A percentile compares a stretch with the other conserved stretches of the same genome.
Conservation (phyloP, 2,113 vertebrate genomes). For the Centrocercus urophasianus region DNA sequence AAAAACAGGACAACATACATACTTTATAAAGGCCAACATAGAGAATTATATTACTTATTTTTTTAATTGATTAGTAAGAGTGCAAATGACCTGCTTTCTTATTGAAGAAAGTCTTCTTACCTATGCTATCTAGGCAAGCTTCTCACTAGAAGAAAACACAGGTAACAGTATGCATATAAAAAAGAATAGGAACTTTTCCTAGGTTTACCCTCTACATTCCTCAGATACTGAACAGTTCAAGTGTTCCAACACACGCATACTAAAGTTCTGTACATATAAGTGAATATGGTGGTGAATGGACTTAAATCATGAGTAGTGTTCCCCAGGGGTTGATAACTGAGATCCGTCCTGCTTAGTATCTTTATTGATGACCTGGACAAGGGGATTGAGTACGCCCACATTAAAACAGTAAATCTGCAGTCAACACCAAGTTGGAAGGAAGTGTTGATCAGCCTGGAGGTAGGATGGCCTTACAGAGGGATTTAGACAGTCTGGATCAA, state of each 20-base stretch:
- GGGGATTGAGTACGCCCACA: too few relatives aligned
- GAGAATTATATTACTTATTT: not conserved
- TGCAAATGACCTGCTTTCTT: not conserved
- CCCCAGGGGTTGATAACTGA: too few relatives aligned
- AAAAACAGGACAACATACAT: not conserved
- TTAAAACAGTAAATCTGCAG: too few relatives aligned
- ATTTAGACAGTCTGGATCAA: too few relatives aligned
- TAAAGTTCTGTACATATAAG: too few relatives aligned
- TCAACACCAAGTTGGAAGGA: too few relatives aligned
- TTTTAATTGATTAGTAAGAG: not conserved
- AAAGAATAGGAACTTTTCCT: not conserved
- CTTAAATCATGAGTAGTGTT: too few relatives aligned
- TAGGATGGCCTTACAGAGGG: too few relatives aligned
- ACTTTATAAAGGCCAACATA: not conserved
- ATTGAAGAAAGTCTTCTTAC: not conserved
- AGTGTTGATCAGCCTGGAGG: too few relatives aligned
- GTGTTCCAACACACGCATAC: not conserved
- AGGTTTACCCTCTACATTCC: not conserved
- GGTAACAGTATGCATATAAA: fast-evolving
- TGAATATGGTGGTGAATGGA: too few relatives aligned
- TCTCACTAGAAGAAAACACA: not conserved
- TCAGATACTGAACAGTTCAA: not conserved
- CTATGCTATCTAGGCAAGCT: not conserved
- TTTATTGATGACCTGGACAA: too few relatives aligned
- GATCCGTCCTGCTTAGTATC: too few relatives aligned